Percentiles rank a stretch among this genome's conserved stretches.
Evolutionary conservation across 2,888 invertebrate species (phyloP).

Genomic region (Papilio protenor): DNA sequence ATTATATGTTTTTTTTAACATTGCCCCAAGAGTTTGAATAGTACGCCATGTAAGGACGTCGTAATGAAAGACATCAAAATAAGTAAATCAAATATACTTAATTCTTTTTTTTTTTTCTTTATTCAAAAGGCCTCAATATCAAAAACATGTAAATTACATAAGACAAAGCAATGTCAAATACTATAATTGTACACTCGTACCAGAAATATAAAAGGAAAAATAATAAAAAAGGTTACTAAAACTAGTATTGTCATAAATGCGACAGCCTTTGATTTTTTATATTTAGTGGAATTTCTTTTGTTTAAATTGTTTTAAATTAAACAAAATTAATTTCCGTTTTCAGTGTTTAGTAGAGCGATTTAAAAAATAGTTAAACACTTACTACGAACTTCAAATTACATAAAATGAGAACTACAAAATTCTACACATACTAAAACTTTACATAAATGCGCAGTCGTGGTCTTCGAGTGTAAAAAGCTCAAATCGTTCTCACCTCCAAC

Average conservation of each 20-base stretch:
- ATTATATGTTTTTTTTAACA: not conserved
- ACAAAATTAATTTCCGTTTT: no score
- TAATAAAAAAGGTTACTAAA: not conserved
- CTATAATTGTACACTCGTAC: not conserved
- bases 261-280: not conserved
- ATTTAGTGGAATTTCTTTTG: not conserved
- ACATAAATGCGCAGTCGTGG: not conserved
- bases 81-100: not conserved
- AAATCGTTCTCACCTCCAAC: constrained; percentile 13
- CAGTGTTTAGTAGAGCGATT: not conserved
- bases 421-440: no score
- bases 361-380: not conserved
- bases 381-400: not conserved
- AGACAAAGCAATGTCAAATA: constrained; percentile 6
- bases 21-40: not conserved
- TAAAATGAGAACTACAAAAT: not conserved
- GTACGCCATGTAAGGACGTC: not conserved
- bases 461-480: not conserved
- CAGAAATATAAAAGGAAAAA: not conserved
- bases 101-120: no score
- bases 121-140: not conserved
- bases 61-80: not conserved
- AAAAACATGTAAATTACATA: not conserved
- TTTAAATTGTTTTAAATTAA: not conserved
- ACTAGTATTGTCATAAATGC: not conserved